Base-by-base conservation (phyloP, 2,797 vertebrate genomes). In the Simalia tracyae region DNA sequence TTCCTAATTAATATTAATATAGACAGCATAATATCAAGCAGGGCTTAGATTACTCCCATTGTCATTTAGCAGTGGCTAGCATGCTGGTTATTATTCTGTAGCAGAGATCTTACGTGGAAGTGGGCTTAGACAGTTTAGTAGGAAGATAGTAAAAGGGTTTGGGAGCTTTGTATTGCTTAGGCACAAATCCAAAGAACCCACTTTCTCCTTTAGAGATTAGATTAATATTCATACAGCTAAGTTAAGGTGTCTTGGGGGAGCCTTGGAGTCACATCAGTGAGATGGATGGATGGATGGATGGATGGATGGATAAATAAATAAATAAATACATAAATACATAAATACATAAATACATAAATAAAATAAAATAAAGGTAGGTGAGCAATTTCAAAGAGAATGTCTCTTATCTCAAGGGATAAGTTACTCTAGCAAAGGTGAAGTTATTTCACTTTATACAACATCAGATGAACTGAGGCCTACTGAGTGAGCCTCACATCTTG, bases 11-110 rank as follows among this genome's bases (percentile, higher is more conserved):
- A 84, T n/a, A 86, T 87, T 76, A 46, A 46, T 85, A 54, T 59
- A 46, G 24, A 59, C 26, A n/a, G 24, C 19, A 5, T 19, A 85
- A 31, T 42, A 26, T 36, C 28, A 54, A 89, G 46, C 57, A 15
- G 56, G 60, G 46, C 87, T 64, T 84, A 42, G 28, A 84, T 86
- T 63, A 31, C 26, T 91, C 66, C 84, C 90, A 91, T 86, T 91
- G 50, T 57, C 22, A 57, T 92, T 92, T 85, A 63, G 76, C 81
- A 59, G 9, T 26, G 61, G n/a, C 31, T 46, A 68, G 15, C 59
- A 22, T 26, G n/a, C 50, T 88, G 87, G 68, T 56, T 42, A n/a
- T 84, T 85, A 26, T 54, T 46, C 46, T 68, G 54, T 42, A 84
- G 60, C 84, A 26, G 5, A 46, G 17, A 59, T 63, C 76, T 59